A percentile compares a stretch with the other conserved stretches of the same genome.
These are phyloP conservation scores for Stenchaetothrips biformis DNA, from an alignment of 2,888 invertebrate species.

Conservation along the genomic window DNA sequence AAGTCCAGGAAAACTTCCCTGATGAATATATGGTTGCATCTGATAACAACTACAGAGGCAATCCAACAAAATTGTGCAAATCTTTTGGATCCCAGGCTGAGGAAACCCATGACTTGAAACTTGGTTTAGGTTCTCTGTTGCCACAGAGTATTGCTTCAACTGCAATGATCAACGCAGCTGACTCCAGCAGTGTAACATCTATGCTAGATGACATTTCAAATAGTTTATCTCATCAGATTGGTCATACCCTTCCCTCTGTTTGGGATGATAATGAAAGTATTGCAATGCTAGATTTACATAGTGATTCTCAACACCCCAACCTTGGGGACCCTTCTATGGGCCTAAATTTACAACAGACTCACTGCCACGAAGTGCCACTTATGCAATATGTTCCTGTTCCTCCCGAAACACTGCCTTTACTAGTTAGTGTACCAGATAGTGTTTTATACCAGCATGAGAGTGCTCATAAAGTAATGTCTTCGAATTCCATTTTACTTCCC, in stretches of 20 bases:
- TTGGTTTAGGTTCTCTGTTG: background rate
- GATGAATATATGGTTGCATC: too few relatives aligned
- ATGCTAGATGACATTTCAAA: background rate
- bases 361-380: background rate
- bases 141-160: background rate
- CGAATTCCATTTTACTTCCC: background rate
- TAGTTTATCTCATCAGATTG: background rate
- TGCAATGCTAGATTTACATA: background rate
- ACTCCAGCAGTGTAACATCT: background rate
- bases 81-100: background rate
- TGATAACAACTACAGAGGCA: too few relatives aligned
- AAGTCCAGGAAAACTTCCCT: background rate
- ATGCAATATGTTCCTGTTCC: background rate
- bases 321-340: background rate
- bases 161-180: background rate
- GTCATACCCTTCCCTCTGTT: background rate
- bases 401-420: background rate
- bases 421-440: background rate
- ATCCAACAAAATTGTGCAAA: too few relatives aligned
- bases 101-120: background rate
- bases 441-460: background rate
- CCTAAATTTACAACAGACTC: background rate
- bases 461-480: background rate
- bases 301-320: background rate
- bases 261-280: background rate